Evolutionary conservation across 2,113 vertebrate genomes (phyloP).

Genomic region (Sinosuthora webbiana): DNA sequence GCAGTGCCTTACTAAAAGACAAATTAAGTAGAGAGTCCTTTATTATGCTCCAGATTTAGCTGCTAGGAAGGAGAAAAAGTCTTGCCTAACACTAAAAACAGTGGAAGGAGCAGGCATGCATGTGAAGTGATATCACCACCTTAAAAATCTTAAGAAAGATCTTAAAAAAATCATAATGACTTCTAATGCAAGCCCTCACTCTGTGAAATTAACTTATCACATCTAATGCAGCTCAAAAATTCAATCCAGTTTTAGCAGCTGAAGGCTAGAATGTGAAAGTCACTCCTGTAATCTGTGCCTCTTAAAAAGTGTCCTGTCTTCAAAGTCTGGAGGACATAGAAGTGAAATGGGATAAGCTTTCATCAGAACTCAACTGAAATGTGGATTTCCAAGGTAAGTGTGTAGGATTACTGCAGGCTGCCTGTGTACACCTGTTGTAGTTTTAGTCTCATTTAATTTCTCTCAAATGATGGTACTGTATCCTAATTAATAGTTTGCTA

Average conservation of each 20-base stretch:
- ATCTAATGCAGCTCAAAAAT: constrained; percentile 2
- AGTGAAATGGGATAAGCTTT: neutral
- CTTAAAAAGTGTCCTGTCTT: neutral
- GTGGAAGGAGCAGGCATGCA: neutral
- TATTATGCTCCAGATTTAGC: neutral
- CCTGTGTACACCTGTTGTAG: neutral
- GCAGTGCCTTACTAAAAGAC: neutral
- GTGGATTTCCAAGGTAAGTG: neutral
- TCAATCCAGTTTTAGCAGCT: constrained; percentile 9
- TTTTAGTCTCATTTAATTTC: neutral
- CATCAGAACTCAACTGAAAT: neutral
- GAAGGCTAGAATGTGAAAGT: neutral
- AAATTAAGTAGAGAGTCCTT: neutral
- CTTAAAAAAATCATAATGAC: neutral
- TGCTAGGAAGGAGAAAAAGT: neutral
- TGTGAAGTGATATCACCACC: neutral
- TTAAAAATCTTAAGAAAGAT: no score
- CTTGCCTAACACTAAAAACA: neutral
- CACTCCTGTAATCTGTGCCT: neutral
- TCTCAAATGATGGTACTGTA: neutral
- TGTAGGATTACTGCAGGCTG: neutral
- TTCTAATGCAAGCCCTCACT: neutral
- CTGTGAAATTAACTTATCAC: neutral
- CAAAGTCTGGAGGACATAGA: neutral
- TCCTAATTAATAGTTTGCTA: neutral